Percentiles rank a stretch among this genome's conserved stretches.
These are phyloP conservation scores for Drosophila subsilvestris DNA, from an alignment of 2,888 invertebrate species.

Conservation along the genomic window DNA sequence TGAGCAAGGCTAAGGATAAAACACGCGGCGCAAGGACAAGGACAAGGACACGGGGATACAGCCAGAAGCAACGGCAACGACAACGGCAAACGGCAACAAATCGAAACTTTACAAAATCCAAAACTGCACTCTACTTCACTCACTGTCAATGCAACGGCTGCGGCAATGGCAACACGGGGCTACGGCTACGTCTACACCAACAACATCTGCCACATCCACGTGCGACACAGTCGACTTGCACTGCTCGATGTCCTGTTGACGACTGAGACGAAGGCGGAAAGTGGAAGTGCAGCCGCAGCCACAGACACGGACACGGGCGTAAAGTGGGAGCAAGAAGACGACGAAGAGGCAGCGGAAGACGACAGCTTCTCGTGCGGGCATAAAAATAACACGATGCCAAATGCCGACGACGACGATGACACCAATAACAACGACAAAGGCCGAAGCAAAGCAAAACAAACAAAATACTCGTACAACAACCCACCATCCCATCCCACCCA, in stretches of 20 bases:
- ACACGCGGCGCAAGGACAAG: background rate
- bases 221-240: slow-evolving; percentile 51
- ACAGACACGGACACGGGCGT: slow-evolving; percentile 3
- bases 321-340: background rate
- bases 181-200: slow-evolving; percentile 6
- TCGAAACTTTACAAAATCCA: slow-evolving; percentile 37
- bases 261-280: slow-evolving; percentile 69
- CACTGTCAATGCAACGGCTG: slow-evolving; percentile 29
- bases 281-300: slow-evolving; percentile 25
- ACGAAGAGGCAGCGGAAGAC: slow-evolving; percentile 23
- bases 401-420: slow-evolving; percentile 27
- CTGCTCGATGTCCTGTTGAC: slow-evolving; percentile 80
- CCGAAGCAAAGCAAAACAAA: slow-evolving; percentile 44
- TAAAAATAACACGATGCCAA: slow-evolving; percentile 49
- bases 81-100: slow-evolving; percentile 41
- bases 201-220: slow-evolving; percentile 35
- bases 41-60: background rate
- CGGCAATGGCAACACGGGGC: slow-evolving; percentile 33
- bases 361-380: slow-evolving; percentile 66
- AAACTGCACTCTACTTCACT: slow-evolving; percentile 51
- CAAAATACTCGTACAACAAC: slow-evolving; percentile 40
- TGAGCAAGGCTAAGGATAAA: slow-evolving; percentile 53
- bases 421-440: slow-evolving; percentile 48
- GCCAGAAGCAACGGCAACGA: slow-evolving; percentile 21
- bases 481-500: slow-evolving; percentile 20